A percentile compares a stretch with the other conserved stretches of the same genome.
phyloP scores from a whole-genome alignment of 1,140 invertebrate species.

The Procambarus clarkii region DNA sequence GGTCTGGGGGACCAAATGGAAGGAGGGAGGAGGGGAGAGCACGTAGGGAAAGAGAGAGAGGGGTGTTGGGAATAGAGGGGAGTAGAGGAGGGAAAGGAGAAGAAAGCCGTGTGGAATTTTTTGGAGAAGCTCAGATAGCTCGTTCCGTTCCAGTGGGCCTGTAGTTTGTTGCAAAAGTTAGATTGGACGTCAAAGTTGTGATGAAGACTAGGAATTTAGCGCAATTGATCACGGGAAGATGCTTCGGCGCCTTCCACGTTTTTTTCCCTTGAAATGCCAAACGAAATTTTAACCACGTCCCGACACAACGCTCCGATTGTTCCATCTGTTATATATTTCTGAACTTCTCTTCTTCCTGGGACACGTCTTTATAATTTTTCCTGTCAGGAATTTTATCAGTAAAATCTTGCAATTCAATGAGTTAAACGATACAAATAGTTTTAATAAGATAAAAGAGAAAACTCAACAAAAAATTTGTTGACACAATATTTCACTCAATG shows the following conservation, averaged over 20 bases:
- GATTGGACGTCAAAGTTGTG: constrained; percentile 65
- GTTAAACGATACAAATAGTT: no score
- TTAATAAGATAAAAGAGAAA: no score
- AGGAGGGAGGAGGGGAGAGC: background rate
- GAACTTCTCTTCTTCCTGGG: no score
- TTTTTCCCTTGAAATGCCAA: background rate
- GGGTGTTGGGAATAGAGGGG: no score
- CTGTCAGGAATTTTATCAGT: no score
- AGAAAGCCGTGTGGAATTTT: background rate
- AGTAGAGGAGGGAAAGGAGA: background rate
- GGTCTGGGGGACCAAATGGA: background rate
- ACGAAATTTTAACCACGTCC: no score
- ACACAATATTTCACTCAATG: no score
- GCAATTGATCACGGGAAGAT: constrained; percentile 43
- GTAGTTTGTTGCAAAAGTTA: constrained; percentile 65
- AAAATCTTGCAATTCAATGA: no score
- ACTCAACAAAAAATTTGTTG: no score
- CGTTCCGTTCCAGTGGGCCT: constrained; percentile 49
- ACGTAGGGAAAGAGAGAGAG: background rate
- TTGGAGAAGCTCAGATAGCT: constrained; percentile 34
- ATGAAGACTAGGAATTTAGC: constrained; percentile 54
- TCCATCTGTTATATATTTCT: background rate
- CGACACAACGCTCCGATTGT: no score
- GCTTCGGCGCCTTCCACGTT: background rate
- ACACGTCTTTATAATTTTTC: no score